Conservation (phyloP, 2,113 vertebrate genomes). For the Ictalurus furcatus region DNA sequence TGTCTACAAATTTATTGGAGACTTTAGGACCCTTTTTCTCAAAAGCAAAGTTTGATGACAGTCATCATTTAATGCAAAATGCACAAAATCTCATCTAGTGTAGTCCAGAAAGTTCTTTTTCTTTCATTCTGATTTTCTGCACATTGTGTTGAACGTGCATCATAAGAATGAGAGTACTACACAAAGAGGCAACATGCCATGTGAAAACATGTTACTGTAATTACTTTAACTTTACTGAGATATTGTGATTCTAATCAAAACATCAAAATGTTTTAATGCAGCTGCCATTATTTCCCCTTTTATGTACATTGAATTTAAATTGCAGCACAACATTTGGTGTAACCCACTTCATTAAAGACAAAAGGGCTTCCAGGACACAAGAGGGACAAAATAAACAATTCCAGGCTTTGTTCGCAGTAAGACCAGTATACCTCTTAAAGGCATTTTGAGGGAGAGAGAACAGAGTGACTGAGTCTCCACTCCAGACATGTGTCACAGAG, state of each 20-base stretch:
- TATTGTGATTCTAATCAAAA: background rate
- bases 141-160: background rate
- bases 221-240: background rate
- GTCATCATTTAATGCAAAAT: background rate
- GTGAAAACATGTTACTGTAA: background rate
- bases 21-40: no score
- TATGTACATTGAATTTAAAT: background rate
- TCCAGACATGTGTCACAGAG: conserved; percentile 26
- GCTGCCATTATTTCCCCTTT: background rate
- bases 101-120: background rate
- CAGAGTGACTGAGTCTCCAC: background rate
- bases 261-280: background rate
- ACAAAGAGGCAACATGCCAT: background rate
- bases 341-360: background rate
- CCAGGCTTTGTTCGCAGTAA: conserved; percentile 33
- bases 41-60: no score
- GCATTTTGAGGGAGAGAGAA: conserved; percentile 9
- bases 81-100: no score
- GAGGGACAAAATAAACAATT: conserved; percentile 6
- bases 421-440: conserved; percentile 14
- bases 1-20: background rate
- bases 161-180: background rate
- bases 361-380: conserved; percentile 8
- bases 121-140: background rate
- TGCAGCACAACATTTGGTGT: background rate